A percentile compares a stretch with the other conserved stretches of the same genome.
Evolutionary conservation across 2,113 vertebrate genomes (phyloP).

Genomic region (Rhabdomys dilectus): DNA sequence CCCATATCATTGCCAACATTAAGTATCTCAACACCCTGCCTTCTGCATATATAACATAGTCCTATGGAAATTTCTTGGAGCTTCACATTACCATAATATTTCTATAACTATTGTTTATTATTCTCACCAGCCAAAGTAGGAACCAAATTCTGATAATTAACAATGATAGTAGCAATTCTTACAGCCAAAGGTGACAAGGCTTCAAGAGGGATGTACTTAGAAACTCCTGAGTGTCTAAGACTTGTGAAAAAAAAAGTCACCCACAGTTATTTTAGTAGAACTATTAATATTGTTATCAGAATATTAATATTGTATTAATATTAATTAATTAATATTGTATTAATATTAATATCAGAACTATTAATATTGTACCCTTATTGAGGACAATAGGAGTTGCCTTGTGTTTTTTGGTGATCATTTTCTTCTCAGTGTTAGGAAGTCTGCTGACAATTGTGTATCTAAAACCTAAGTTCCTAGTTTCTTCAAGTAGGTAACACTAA

Average conservation of each 20-base stretch:
- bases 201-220: not conserved
- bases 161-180: not conserved
- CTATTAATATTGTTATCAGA: not conserved
- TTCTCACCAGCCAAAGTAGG: not conserved
- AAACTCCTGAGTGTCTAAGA: rapidly evolving
- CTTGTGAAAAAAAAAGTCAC: not conserved
- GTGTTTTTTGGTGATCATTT: not conserved
- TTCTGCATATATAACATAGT: not conserved
- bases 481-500: not conserved
- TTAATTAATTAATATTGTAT: too few species aligned
- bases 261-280: too few species aligned
- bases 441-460: not conserved
- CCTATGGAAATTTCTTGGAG: not conserved
- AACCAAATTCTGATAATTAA: not conserved
- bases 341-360: too few species aligned
- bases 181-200: not conserved
- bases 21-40: not conserved
- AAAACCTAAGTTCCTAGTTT: not conserved
- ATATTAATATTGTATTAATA: too few species aligned
- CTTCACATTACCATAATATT: not conserved
- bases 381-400: not conserved
- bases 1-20: not conserved
- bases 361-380: not conserved
- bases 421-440: not conserved
- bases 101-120: not conserved